These are phyloP conservation scores for Ataeniobius toweri DNA, from an alignment of 2,797 vertebrate species.

Conservation along the genomic window DNA sequence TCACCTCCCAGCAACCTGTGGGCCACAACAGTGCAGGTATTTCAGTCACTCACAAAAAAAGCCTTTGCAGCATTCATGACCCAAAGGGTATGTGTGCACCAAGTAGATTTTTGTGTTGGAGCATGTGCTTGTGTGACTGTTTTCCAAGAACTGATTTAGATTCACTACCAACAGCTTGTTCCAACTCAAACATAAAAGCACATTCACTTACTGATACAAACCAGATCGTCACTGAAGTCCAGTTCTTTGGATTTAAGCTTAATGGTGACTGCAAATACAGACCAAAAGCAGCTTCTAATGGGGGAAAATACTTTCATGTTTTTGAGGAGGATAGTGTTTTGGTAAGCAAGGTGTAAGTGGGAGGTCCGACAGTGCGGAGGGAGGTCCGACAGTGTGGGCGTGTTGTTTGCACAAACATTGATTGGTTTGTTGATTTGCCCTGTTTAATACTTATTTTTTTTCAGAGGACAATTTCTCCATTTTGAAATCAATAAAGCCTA, in stretches of 20 bases:
- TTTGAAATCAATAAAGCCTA: too few relatives aligned
- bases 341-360: too few relatives aligned
- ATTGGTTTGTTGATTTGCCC: too few relatives aligned
- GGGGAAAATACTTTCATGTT: background rate
- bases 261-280: too few relatives aligned
- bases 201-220: too few relatives aligned
- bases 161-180: background rate
- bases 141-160: background rate
- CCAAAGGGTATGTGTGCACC: background rate
- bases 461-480: too few relatives aligned
- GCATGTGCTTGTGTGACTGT: background rate
- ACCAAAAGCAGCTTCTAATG: too few relatives aligned
- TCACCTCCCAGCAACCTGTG: constrained; percentile 12
- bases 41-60: constrained; percentile 13
- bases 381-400: too few relatives aligned
- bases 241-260: too few relatives aligned
- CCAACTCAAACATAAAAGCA: background rate
- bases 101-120: background rate
- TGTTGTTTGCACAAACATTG: too few relatives aligned
- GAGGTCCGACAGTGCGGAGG: too few relatives aligned
- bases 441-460: too few relatives aligned
- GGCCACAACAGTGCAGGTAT: constrained; percentile 25
- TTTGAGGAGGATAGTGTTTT: background rate
- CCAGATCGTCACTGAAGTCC: background rate
- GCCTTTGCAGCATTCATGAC: background rate